Evolutionary conservation across 2,797 vertebrate species (phyloP).

Genomic region (Capromys pilorides): DNA sequence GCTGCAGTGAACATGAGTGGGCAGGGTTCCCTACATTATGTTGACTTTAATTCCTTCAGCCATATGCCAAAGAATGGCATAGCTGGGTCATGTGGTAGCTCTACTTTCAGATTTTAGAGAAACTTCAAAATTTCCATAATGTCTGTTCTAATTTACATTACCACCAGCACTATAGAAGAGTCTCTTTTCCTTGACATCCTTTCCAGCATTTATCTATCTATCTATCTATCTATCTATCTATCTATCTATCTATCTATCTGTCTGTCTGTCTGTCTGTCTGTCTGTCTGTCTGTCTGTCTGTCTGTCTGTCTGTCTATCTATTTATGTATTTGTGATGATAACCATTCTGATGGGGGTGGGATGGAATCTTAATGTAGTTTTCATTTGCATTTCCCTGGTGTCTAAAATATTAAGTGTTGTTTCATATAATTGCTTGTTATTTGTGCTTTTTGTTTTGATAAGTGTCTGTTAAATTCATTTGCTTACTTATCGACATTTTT

Average conservation of each 20-base stretch:
- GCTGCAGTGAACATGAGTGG: neutral
- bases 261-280: neutral
- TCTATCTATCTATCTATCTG: too few relatives aligned
- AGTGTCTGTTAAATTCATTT: neutral
- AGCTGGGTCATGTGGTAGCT: neutral
- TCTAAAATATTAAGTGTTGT: neutral
- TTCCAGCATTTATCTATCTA: neutral
- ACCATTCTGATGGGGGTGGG: neutral
- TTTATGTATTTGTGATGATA: neutral
- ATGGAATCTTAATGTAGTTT: neutral
- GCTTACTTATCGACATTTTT: neutral
- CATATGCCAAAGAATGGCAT: neutral
- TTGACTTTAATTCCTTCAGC: neutral
- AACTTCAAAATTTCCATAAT: neutral
- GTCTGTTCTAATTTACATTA: neutral
- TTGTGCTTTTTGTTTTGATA: neutral
- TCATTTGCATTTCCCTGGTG: neutral
- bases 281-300: neutral
- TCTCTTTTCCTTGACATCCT: neutral
- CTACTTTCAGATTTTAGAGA: neutral
- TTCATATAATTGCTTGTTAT: neutral
- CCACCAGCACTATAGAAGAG: neutral
- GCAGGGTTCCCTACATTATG: neutral
- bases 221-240: neutral
- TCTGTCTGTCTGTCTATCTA: neutral